Percentiles rank a stretch among this genome's conserved stretches.
Conservation (phyloP, 2,888 invertebrate species). For the Amiota minor region DNA sequence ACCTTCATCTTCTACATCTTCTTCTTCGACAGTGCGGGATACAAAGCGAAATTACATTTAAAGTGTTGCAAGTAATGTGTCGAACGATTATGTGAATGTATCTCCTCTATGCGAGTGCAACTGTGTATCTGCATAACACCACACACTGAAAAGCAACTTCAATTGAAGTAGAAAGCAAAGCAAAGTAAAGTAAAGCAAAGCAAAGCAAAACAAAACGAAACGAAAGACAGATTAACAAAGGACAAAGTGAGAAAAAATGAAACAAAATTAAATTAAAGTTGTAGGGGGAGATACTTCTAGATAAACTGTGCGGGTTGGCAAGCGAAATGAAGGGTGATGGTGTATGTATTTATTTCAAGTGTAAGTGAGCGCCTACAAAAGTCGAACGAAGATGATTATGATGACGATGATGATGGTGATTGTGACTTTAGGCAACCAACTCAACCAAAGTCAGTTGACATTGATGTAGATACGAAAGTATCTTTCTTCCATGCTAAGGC, state of each 20-base stretch:
- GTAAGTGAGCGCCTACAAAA: not conserved
- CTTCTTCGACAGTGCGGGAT: not conserved
- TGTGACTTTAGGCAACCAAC: not conserved
- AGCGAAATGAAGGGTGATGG: too few relatives aligned
- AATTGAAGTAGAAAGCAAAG: conserved; percentile 29
- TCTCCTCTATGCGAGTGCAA: not conserved
- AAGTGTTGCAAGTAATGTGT: conserved; percentile 31
- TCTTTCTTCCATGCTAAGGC: not conserved
- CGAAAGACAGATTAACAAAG: conserved; percentile 9
- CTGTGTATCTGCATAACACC: conserved; percentile 5
- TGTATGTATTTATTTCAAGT: too few relatives aligned
- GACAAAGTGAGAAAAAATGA: not conserved
- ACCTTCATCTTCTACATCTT: not conserved
- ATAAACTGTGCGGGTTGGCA: too few relatives aligned
- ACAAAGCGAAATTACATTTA: conserved; percentile 26
- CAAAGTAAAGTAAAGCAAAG: not conserved
- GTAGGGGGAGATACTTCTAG: not conserved
- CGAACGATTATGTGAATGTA: conserved; percentile 4
- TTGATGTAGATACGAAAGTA: conserved; percentile 25
- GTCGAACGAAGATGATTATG: not conserved
- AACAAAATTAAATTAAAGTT: conserved; percentile 21
- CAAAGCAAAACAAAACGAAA: not conserved
- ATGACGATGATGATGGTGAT: not conserved
- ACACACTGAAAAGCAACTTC: conserved; percentile 22
- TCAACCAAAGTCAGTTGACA: conserved; percentile 30